Evolutionary conservation across 1,140 invertebrate species (phyloP).

Genomic region (Mesaphorura yosii): DNA sequence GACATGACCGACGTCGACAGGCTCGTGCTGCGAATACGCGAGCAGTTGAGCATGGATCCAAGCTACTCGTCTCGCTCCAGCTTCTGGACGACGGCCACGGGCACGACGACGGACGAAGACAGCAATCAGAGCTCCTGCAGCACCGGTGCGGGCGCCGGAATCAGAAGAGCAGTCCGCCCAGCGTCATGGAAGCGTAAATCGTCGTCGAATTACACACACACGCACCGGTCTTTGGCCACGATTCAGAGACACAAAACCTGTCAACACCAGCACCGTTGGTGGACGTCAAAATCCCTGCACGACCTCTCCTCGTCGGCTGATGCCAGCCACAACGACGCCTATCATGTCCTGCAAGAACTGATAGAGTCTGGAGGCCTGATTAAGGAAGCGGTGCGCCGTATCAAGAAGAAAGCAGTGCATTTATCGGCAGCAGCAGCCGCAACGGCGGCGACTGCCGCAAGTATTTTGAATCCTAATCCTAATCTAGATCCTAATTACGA

Average conservation of each 20-base stretch:
- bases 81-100: neutral
- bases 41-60: neutral
- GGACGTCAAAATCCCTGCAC: neutral
- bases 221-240: no score
- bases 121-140: neutral
- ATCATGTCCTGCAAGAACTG: slow-evolving; percentile 50
- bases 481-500: no score
- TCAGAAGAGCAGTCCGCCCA: no score
- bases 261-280: no score
- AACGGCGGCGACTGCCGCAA: no score
- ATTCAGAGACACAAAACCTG: no score
- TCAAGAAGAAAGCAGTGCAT: no score
- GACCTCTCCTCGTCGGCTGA: neutral
- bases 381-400: slow-evolving; percentile 53
- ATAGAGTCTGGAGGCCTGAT: slow-evolving; percentile 52
- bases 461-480: no score
- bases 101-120: neutral
- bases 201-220: no score
- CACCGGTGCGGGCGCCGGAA: no score
- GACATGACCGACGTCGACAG: neutral
- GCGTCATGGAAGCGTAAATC: no score
- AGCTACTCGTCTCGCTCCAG: neutral
- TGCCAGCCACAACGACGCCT: slow-evolving; percentile 46
- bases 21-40: neutral
- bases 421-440: no score